Evolutionary conservation across 2,797 vertebrate genomes (phyloP), one percentile per base, ranked within the genome.

Genomic region (Oryzias sinensis): DNA sequence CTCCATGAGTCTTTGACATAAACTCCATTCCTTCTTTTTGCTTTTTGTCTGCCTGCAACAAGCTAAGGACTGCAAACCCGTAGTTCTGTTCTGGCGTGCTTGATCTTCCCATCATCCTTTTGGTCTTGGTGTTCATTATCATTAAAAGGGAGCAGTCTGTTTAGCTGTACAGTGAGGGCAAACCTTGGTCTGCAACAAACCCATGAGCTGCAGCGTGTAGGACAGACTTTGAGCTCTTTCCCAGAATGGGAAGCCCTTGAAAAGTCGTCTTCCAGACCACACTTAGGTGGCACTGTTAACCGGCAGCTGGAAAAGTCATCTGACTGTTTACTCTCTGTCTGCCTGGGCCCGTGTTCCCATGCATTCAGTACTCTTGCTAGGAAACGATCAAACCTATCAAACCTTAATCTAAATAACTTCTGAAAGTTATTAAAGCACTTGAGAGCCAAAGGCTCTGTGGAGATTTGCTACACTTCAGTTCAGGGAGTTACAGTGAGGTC

Each of bases 281-380:
- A 74, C 73, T 88, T 76, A 86, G 86, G 79, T 89, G 87, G 77
- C 80, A 77, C 51, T 29, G 43, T 65, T 56, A 71, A 64, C 58
- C 69, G 18, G 42, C 82, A 85, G 69, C 82, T 89, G 87, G 74
- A 59, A 68, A 85, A 81, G 14, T 27, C 4, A 72, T 81, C 72
- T 22, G 44, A 58, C 62, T 74, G 74, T 82, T 80, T 75, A 75
- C 59, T 60, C 43, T 65, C 42, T n/a, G 56, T 52, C 78, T 58
- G 50, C 64, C 74, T 74, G 59, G 61, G 49, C 47, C 52, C 25
- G 43, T 60, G 62, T 78, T 64, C 69, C 51, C 65, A 79, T 52
- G 52, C 59, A 42, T 68, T 53, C 57, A 9, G 62, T 65, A 74
- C 56, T 76, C 71, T 72, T 17, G 51, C 27, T 22, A 42, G 70